Base-by-base conservation (phyloP, 2,888 invertebrate species). In the Pediacus dermestoides region DNA sequence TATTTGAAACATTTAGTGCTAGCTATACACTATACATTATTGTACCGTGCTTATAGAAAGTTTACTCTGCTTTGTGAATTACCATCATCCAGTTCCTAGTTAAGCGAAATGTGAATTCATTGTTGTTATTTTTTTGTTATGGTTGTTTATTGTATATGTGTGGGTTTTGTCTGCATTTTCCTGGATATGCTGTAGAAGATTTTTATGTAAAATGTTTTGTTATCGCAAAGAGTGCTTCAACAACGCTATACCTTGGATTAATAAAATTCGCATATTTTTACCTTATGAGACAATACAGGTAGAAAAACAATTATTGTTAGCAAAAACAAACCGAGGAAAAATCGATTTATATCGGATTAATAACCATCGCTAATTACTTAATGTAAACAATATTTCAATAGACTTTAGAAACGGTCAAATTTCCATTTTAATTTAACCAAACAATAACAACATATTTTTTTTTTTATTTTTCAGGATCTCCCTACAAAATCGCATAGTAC, bases 401-500 rank as follows among this genome's bases (percentile, higher is more conserved):
- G n/a, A n/a, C n/a, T n/a, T n/a, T n/a, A n/a, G n/a, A n/a, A n/a
- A n/a, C n/a, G n/a, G n/a, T n/a, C n/a, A n/a, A n/a, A n/a, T n/a
- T n/a, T n/a, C n/a, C n/a, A n/a, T n/a, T n/a, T n/a, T n/a, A n/a
- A n/a, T n/a, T n/a, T n/a, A n/a, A n/a, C n/a, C n/a, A n/a, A n/a
- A n/a, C n/a, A n/a, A n/a, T n/a, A n/a, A n/a, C n/a, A n/a, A 21
- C n/a, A 10, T 36, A 16, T 16, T 25, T 16, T 18, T 27, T 30
- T 36, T 22, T 31, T 39, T 39, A 55, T 30, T 70, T 9, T 71
- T 16, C 60, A 73, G 72, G 71, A 72, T 62, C 68, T 67, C 59
- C 67, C 68, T 35, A 64, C 66, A 37, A 68, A 70, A 55, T 69
- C 70, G 28, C 70, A 70, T 54, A 70, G 70, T 54, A 70, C 81